Base-by-base conservation (phyloP, 1,140 invertebrate species). In the Magallana ariakensis region DNA sequence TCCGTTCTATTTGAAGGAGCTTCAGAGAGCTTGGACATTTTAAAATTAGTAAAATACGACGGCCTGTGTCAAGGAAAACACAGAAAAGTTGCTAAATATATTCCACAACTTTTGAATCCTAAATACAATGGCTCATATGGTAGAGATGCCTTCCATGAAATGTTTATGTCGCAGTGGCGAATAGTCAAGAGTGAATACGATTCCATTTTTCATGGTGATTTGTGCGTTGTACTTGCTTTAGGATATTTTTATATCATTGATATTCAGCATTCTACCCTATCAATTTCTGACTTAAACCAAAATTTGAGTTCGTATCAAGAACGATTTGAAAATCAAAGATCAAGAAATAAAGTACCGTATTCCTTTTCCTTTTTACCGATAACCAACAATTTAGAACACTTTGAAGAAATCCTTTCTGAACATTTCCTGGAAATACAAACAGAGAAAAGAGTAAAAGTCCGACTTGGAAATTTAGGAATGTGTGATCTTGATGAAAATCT, bases 21-120 rank as follows among this genome's bases (percentile, higher is more conserved):
- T 84, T 84, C 56, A 13, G 19, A 58, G 54, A 46, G 54, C 83
- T 54, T 16, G 66, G 13, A 16, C 66, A 6, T 53, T 54, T 60
- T 53, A 60, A 84, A n/a, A 16, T 62, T 62, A n/a, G 58, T 66
- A n/a, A 19, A 84, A 53, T 84, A 66, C 53, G 83, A 84, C 8
- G 66, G 9, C 13, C 62, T 60, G 0, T 84, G 66, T 19, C 58
- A 62, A 62, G 16, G 19, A 16, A 62, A 62, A n/a, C 58, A 62
- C 19, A 62, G 16, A 16, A 62, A 8, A 16, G 19, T 16, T 16
- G 19, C 16, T 1, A 16, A 19, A 19, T 62, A 62, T 62, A 7
- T n/a, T 2, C 58, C 58, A 16, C 58, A 19, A n/a, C 58, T 62
- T 62, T n/a, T 16, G 19, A 19, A 62, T 19, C 0, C 7, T 16